These are phyloP conservation scores for Mola mola DNA, from an alignment of 2,113 vertebrate genomes.

Conservation along the genomic window DNA sequence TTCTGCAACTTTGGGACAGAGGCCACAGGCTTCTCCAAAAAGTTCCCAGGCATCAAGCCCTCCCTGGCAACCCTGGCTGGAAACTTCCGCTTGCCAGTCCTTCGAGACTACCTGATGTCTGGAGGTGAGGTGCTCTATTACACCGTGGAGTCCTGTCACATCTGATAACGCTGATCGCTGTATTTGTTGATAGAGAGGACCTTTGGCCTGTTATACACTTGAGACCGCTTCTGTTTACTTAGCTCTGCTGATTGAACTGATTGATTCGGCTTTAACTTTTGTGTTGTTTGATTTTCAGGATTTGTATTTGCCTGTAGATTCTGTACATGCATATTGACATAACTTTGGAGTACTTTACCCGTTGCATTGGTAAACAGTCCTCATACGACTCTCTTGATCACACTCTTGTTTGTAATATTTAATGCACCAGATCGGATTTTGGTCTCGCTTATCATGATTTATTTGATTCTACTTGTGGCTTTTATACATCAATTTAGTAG, in stretches of 20 bases:
- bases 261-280: constrained; percentile 24
- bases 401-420: too few relatives aligned
- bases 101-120: constrained; percentile 97
- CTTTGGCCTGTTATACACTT: constrained; percentile 67
- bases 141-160: background rate
- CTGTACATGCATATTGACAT: too few relatives aligned
- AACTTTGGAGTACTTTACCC: too few relatives aligned
- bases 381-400: too few relatives aligned
- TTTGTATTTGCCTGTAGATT: too few relatives aligned
- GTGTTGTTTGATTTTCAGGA: constrained; percentile 31
- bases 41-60: constrained; percentile 93
- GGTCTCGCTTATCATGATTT: too few relatives aligned
- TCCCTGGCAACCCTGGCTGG: constrained; percentile 94
- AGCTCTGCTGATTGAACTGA: constrained; percentile 49
- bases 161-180: constrained; percentile 25
- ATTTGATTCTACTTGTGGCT: too few relatives aligned
- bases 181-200: constrained; percentile 38
- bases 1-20: constrained; percentile 99
- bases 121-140: constrained; percentile 85
- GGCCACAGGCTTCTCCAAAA: constrained; percentile 92
- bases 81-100: constrained; percentile 92
- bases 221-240: constrained; percentile 46
- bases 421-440: too few relatives aligned
- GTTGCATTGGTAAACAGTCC: too few relatives aligned
- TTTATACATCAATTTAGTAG: background rate